A percentile compares a stretch with the other conserved stretches of the same genome.
phyloP scores from a whole-genome alignment of 2,888 invertebrate genomes.

The Ashinkailepas kermadecensis region DNA sequence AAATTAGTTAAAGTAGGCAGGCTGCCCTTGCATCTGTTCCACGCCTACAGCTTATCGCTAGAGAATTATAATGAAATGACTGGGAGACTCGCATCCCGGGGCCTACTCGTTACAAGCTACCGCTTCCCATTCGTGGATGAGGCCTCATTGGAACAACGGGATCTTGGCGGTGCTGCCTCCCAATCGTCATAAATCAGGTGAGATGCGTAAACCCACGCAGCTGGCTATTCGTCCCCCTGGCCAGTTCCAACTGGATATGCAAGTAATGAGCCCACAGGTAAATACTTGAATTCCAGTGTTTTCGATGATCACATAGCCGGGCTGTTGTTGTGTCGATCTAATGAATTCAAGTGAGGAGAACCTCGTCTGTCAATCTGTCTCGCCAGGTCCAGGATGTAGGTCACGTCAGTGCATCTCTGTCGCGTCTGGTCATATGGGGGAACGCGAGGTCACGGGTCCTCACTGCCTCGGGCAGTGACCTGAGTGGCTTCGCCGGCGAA shows the following conservation, averaged over 20 bases:
- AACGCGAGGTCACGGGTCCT: neutral
- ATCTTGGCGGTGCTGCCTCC: neutral
- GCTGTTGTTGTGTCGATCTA: neutral
- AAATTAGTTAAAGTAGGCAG: too few species aligned
- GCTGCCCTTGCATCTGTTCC: too few species aligned
- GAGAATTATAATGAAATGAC: too few species aligned
- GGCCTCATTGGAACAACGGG: too few species aligned
- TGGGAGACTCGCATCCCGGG: too few species aligned
- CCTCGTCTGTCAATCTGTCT: too few species aligned
- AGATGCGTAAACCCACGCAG: neutral
- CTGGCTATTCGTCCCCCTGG: neutral
- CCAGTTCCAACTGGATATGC: neutral
- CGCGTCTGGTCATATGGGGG: too few species aligned
- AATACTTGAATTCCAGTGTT: neutral
- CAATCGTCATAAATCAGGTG: neutral
- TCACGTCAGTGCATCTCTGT: too few species aligned
- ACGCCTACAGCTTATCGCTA: too few species aligned
- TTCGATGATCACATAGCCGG: neutral
- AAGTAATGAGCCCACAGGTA: neutral
- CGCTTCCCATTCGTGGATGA: too few species aligned
- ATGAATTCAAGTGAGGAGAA: neutral
- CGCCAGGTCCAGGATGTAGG: too few species aligned
- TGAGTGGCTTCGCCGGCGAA: neutral
- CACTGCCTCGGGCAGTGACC: neutral
- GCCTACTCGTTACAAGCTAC: too few species aligned